Conservation (phyloP, 2,113 vertebrate genomes). For the Spilogale gracilis region DNA sequence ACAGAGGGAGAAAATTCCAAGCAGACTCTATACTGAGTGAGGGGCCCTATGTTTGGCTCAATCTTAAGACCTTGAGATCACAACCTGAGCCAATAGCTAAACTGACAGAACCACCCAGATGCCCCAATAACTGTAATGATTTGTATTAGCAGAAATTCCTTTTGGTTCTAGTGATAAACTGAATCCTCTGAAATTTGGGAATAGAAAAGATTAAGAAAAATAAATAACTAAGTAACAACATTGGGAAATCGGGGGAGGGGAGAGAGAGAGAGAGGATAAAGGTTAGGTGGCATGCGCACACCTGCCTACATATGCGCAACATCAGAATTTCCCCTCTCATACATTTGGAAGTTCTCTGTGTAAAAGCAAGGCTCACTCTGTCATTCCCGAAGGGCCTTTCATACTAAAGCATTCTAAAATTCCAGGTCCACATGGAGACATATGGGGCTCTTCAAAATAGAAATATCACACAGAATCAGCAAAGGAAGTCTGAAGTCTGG, state of each 20-base stretch:
- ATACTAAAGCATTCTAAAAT: conserved; percentile 47
- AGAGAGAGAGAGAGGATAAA: background rate
- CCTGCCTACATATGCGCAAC: background rate
- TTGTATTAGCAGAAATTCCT: conserved; percentile 36
- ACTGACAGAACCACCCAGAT: background rate
- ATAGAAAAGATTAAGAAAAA: conserved; percentile 13
- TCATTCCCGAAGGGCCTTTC: background rate
- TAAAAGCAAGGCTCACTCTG: background rate
- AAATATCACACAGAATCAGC: conserved; percentile 52
- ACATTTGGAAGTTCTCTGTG: background rate
- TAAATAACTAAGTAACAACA: too few relatives aligned
- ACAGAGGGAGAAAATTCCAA: background rate
- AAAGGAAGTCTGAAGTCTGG: background rate
- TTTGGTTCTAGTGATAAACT: conserved; percentile 6
- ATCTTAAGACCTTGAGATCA: background rate
- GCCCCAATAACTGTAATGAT: background rate
- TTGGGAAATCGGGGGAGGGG: background rate
- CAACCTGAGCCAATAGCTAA: background rate
- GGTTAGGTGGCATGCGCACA: background rate
- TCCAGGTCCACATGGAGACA: conserved; percentile 69
- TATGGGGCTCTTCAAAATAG: conserved; percentile 76
- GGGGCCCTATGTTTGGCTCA: background rate
- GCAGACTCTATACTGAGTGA: background rate
- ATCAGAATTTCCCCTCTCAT: background rate
- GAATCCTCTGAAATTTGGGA: conserved; percentile 3